Evolutionary conservation across 1,140 invertebrate genomes (phyloP).

Genomic region (Monochamus saltuarius): DNA sequence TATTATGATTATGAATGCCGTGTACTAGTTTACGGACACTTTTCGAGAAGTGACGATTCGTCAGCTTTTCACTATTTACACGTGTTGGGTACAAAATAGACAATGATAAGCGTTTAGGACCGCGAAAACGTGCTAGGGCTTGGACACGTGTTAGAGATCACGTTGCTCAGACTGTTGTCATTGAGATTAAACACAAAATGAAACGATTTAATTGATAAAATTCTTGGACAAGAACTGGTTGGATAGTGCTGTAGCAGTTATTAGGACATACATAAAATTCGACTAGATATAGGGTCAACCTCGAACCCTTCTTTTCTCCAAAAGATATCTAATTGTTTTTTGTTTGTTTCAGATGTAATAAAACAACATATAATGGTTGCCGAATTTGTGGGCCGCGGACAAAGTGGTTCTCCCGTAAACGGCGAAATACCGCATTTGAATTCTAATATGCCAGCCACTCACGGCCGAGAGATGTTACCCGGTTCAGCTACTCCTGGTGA

Average conservation of each 20-base stretch:
- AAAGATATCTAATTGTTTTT: conserved; percentile 17
- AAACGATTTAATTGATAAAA: no score
- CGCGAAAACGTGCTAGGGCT: conserved; percentile 5
- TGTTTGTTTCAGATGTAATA: conserved; percentile 61
- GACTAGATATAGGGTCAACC: no score
- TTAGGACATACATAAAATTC: no score
- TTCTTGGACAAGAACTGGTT: no score
- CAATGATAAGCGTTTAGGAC: not conserved
- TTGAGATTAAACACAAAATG: no score
- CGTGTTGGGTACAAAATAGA: not conserved
- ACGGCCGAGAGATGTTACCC: conserved; percentile 50
- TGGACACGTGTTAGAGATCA: conserved; percentile 30
- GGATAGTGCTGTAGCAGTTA: no score
- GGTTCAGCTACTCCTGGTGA: conserved; percentile 45
- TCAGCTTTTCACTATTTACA: conserved; percentile 4
- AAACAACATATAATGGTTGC: conserved; percentile 82
- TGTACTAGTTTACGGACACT: conserved; percentile 8
- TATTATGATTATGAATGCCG: conserved; percentile 10
- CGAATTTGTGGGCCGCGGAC: conserved; percentile 75
- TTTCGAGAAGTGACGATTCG: conserved; percentile 5
- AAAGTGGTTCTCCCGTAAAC: conserved; percentile 66
- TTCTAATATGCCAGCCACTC: conserved; percentile 58
- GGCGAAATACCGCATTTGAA: conserved; percentile 64
- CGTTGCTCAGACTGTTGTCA: conserved; percentile 24
- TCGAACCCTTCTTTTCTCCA: no score